Base-by-base conservation (phyloP, 2,797 vertebrate genomes). In the Pseudomugil gertrudae region DNA sequence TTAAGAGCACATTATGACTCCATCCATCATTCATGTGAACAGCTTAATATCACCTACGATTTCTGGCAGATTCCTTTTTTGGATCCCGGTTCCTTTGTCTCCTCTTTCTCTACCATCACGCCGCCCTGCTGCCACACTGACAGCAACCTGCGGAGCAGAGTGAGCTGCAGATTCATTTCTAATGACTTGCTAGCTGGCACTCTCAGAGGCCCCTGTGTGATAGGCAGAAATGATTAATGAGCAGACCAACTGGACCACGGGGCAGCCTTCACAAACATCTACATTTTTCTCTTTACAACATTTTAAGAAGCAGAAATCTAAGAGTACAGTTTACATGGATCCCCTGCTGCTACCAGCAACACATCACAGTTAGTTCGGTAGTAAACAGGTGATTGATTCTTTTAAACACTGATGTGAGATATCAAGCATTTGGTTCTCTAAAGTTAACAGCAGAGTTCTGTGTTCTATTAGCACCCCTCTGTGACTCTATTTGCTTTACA, bases 211-310 rank as follows among this genome's bases (percentile, higher is more conserved):
- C 69, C 83, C 69, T 65, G 69, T 78, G 64, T 70, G 85, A 90
- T 78, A 72, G 86, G 68, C 76, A 83, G 76, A 78, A 72, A 90
- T 92, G 90, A 93, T 92, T 89, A 92, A 93, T 84, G 88, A 91
- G 76, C 64, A 70, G 69, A 77, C 59, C 79, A 57, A 89, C 83
- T 81, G 81, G 77, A 74, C 66, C 67, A 29, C 67, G 65, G 76
- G 53, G 79, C 74, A 72, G 57, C 40, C 36, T 83, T 70, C 55
- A 77, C 75, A 74, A 72, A 72, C 29, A 26, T 72, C 65, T 35
- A 36, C 45, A 57, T 71, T 69, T 70, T 76, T 21, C 24, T 14
- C 21, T 26, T 62, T 57, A 38, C 30, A 45, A 35, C 43, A 43
- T 70, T 83, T 83, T 19, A 57, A 72, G 27, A 35, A 50, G 36